These are phyloP conservation scores for Ptychoptera albimana DNA, from an alignment of 2,888 invertebrate species.

Conservation along the genomic window DNA sequence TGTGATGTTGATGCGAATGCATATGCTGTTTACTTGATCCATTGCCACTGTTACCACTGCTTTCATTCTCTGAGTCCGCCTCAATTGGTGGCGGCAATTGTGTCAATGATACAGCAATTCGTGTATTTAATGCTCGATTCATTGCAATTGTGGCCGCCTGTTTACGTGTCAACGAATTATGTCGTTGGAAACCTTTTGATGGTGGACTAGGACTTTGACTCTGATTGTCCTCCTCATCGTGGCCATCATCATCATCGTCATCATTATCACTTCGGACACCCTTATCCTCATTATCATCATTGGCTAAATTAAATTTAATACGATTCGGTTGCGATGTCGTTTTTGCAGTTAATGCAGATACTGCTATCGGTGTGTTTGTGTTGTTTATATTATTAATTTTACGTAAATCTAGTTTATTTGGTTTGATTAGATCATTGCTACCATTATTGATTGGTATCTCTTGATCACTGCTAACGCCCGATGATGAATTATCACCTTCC, in stretches of 20 bases:
- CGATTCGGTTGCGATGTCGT: neutral
- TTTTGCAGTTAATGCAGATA: slow-evolving; percentile 1
- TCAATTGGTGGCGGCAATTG: slow-evolving; percentile 68
- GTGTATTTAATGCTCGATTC: slow-evolving; percentile 33
- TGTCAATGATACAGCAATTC: slow-evolving; percentile 58
- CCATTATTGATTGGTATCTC: slow-evolving; percentile 42
- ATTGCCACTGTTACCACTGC: slow-evolving; percentile 9
- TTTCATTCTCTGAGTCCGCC: slow-evolving; percentile 49
- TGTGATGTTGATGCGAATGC: slow-evolving; percentile 30
- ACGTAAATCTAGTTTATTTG: slow-evolving; percentile 18
- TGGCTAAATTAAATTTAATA: neutral
- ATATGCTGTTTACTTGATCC: slow-evolving; percentile 9
- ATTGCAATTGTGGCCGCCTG: slow-evolving; percentile 41
- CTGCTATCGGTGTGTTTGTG: slow-evolving; percentile 18
- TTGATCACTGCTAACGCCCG: slow-evolving; percentile 77
- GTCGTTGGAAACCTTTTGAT: slow-evolving; percentile 37
- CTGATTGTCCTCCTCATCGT: slow-evolving; percentile 10
- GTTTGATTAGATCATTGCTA: slow-evolving; percentile 15
- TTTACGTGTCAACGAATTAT: slow-evolving; percentile 44
- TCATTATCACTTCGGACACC: slow-evolving; percentile 27
- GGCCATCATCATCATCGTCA: slow-evolving; percentile 12
- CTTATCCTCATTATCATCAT: slow-evolving; percentile 5
- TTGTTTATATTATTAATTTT: slow-evolving; percentile 26
- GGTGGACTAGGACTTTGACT: slow-evolving; percentile 31
- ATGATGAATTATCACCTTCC: slow-evolving; percentile 78